Evolutionary conservation across 2,797 vertebrate genomes (phyloP).

Genomic region (Carapus acus): DNA sequence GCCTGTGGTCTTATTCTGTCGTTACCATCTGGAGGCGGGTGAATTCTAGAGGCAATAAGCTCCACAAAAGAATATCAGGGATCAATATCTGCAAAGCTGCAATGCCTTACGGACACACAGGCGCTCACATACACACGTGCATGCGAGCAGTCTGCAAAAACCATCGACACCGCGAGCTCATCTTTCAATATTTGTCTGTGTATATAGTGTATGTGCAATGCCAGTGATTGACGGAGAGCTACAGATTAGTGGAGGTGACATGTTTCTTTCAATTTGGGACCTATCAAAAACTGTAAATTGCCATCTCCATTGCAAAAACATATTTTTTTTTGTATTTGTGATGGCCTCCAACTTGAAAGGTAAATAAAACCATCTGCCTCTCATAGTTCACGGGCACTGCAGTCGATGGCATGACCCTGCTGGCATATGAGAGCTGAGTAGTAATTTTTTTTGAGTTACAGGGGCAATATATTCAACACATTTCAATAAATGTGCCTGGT

Average conservation of each 20-base stretch:
- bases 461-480: too few relatives aligned
- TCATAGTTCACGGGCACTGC: background rate
- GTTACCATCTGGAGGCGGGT: background rate
- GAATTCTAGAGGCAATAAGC: constrained; percentile 5
- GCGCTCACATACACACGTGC: constrained; percentile 5
- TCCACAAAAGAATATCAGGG: constrained; percentile 8
- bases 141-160: constrained; percentile 2
- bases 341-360: background rate
- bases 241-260: background rate
- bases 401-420: too few relatives aligned
- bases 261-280: background rate
- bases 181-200: background rate
- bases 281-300: background rate
- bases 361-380: background rate
- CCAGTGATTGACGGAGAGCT: background rate
- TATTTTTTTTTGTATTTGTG: too few relatives aligned
- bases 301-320: background rate
- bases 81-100: constrained; percentile 7
- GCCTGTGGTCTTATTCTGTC: constrained; percentile 4
- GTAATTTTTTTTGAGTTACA: too few relatives aligned
- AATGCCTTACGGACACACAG: background rate
- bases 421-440: too few relatives aligned
- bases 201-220: background rate
- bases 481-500: too few relatives aligned
- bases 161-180: background rate